Conservation (phyloP, 2,113 vertebrate genomes). For the Eidolon helvum region DNA sequence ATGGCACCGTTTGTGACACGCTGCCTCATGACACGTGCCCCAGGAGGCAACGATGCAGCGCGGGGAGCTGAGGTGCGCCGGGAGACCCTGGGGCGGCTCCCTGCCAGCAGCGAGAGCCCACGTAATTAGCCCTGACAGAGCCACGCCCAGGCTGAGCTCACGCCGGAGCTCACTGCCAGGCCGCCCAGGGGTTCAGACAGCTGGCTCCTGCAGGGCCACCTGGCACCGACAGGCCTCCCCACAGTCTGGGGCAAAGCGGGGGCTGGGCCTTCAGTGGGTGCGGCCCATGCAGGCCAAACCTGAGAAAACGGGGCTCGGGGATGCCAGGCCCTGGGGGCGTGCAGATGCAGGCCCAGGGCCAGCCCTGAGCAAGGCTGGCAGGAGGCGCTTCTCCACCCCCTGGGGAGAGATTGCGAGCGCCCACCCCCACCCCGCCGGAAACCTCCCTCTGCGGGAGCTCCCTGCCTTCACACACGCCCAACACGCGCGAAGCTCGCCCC, state of each 20-base stretch:
- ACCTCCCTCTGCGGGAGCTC: background rate
- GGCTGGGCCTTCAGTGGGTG: background rate
- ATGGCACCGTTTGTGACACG: background rate
- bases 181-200: background rate
- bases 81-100: too few relatives aligned
- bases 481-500: too few relatives aligned
- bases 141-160: background rate
- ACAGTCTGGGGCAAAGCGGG: background rate
- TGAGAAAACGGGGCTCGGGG: background rate
- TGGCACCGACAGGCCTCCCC: background rate
- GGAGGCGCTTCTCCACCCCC: background rate
- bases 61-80: background rate
- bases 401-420: too few relatives aligned
- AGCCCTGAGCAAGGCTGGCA: background rate
- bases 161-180: background rate
- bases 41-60: background rate
- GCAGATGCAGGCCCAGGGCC: background rate
- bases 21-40: background rate
- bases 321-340: rapidly evolving
- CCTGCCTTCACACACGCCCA: background rate
- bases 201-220: background rate
- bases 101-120: background rate
- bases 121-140: background rate
- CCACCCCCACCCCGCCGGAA: background rate
- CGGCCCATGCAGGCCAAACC: background rate